These are phyloP conservation scores for Lepidothrix coronata DNA, from an alignment of 2,113 vertebrate genomes.

Conservation along the genomic window DNA sequence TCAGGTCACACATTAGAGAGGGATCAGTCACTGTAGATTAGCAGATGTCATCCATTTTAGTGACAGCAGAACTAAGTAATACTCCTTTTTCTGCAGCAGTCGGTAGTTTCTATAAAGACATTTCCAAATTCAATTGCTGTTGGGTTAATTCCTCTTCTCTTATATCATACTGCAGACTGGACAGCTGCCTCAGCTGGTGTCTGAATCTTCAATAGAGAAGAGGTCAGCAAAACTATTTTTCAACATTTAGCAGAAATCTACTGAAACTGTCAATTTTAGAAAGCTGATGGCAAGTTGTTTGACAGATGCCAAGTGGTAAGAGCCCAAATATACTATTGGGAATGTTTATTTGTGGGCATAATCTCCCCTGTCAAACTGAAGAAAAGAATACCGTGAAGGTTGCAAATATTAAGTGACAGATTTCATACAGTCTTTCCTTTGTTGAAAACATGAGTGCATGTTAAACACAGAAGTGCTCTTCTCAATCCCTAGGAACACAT, in stretches of 20 bases:
- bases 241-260: constrained; percentile 61
- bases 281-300: constrained; percentile 64
- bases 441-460: background rate
- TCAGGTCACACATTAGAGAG: constrained; percentile 35
- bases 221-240: constrained; percentile 63
- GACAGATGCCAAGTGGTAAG: constrained; percentile 68
- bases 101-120: constrained; percentile 51
- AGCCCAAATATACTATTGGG: constrained; percentile 62
- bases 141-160: constrained; percentile 61
- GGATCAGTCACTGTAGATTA: constrained; percentile 31
- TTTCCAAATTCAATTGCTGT: constrained; percentile 63
- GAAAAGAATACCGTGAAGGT: constrained; percentile 8
- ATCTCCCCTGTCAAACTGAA: constrained; percentile 50
- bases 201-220: constrained; percentile 46
- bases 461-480: background rate
- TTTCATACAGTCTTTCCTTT: background rate
- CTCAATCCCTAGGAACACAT: background rate
- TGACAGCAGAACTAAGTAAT: constrained; percentile 52
- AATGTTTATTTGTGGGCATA: constrained; percentile 66
- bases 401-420: constrained; percentile 60
- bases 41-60: constrained; percentile 38
- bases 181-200: constrained; percentile 64
- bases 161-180: constrained; percentile 38
- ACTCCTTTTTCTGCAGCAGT: constrained; percentile 42
- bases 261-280: constrained; percentile 65